These are phyloP conservation scores for Mormyrus hasselquistii DNA, from an alignment of 2,797 vertebrate genomes.

Conservation along the genomic window DNA sequence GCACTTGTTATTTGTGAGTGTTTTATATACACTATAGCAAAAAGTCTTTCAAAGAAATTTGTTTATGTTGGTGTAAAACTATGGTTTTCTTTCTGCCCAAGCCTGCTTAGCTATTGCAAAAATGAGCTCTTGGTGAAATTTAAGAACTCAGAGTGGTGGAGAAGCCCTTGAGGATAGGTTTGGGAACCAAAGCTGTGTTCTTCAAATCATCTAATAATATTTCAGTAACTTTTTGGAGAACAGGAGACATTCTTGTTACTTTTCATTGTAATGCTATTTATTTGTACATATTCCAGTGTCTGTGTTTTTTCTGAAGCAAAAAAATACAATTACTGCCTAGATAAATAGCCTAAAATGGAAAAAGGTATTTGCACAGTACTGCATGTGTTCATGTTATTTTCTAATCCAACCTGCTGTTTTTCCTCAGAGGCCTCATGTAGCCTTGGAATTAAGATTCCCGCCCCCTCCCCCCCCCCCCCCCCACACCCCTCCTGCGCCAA, in stretches of 20 bases:
- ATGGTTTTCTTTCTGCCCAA: neutral
- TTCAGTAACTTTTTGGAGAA: neutral
- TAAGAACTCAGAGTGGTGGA: neutral
- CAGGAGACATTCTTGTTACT: neutral
- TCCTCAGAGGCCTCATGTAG: neutral
- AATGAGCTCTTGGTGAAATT: neutral
- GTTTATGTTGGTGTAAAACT: neutral
- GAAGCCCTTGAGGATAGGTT: neutral
- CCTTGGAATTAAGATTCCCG: neutral
- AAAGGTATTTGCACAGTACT: neutral
- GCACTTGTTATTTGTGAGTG: neutral
- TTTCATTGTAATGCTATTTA: neutral
- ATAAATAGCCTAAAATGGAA: neutral
- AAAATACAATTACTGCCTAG: neutral
- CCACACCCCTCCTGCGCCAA: no score
- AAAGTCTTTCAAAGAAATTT: neutral
- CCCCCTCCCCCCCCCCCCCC: no score
- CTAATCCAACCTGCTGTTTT: neutral
- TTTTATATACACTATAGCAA: neutral
- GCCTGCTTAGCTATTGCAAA: neutral
- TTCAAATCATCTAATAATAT: neutral
- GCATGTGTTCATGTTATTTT: neutral
- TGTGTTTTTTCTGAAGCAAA: neutral
- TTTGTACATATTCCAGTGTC: neutral
- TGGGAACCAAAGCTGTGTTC: neutral